Conservation (phyloP, 2,797 vertebrate genomes). For the Myoxocephalus aenaeus region DNA sequence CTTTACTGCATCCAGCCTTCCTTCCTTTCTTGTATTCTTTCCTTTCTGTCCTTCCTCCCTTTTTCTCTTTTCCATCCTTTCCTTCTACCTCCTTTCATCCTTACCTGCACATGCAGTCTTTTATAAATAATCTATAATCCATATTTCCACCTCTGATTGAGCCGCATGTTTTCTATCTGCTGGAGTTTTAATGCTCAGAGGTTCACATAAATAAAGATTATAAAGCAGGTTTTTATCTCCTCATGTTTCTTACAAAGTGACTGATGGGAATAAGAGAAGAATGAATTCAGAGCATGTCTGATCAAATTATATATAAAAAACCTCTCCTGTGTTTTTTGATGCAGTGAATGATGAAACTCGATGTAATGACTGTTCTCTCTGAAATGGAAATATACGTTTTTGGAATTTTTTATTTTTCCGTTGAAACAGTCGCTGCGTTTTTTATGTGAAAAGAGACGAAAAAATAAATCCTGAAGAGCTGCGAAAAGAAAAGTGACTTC, state of each 20-base stretch:
- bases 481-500: not conserved
- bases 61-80: not conserved
- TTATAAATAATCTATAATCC: not conserved
- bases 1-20: not conserved
- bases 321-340: conserved; percentile 16
- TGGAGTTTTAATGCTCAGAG: not conserved
- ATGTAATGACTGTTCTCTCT: conserved; percentile 12
- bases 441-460: not conserved
- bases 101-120: not conserved
- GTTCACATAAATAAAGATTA: conserved; percentile 6
- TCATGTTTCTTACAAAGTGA: not conserved
- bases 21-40: not conserved
- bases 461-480: not conserved
- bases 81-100: not conserved
- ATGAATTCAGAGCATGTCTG: not conserved
- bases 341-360: conserved; percentile 38
- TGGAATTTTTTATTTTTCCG: not conserved
- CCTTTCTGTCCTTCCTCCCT: not conserved
- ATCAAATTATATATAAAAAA: not conserved
- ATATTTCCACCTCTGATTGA: not conserved
- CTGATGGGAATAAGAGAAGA: not conserved
- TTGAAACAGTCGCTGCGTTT: not conserved
- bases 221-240: not conserved
- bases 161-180: not conserved
- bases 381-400: not conserved